These are phyloP conservation scores for Dipodomys stephensi DNA, from an alignment of 2,113 vertebrate species.

Conservation along the genomic window DNA sequence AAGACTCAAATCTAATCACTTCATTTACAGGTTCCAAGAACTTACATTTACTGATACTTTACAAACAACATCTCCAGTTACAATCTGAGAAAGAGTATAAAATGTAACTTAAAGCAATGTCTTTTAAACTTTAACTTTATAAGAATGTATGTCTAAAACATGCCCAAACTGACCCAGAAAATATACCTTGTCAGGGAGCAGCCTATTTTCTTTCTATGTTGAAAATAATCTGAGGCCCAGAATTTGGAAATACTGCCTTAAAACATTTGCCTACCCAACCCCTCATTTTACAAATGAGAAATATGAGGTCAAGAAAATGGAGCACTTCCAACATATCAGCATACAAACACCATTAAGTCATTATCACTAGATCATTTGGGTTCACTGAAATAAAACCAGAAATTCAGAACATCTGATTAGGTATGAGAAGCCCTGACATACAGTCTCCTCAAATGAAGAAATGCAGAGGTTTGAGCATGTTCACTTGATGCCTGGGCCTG, in stretches of 20 bases:
- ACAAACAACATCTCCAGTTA: not conserved
- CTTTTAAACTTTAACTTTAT: not conserved
- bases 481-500: not conserved
- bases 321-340: not conserved
- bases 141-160: constrained; percentile 30
- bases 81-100: not conserved
- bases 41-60: not conserved
- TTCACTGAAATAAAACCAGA: constrained; percentile 45
- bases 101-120: not conserved
- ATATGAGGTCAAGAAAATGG: not conserved
- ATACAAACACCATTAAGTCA: not conserved
- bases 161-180: not conserved
- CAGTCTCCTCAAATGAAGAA: not conserved
- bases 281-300: constrained; percentile 15
- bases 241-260: not conserved
- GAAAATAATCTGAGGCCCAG: not conserved
- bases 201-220: not conserved
- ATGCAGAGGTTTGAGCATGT: not conserved
- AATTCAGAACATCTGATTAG: not conserved
- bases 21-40: not conserved
- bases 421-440: not conserved
- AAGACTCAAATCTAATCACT: not conserved
- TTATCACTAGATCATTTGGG: not conserved
- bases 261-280: not conserved
- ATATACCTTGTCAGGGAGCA: not conserved